phyloP scores from a whole-genome alignment of 1,140 invertebrate genomes.

The Scaptomyza hsui region DNA sequence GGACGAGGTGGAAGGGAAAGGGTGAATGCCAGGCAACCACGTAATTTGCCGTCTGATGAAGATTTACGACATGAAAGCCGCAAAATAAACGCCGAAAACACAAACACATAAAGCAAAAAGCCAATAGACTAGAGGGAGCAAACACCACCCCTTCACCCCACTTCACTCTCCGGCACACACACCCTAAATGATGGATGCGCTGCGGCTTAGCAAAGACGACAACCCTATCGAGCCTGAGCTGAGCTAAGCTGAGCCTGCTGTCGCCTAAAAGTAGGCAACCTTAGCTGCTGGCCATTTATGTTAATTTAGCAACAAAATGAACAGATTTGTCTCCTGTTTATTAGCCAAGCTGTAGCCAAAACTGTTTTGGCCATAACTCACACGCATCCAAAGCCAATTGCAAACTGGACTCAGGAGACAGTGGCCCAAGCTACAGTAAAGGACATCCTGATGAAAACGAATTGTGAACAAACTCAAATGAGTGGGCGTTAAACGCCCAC shows the following conservation, averaged over 20 bases:
- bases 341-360: conserved; percentile 61
- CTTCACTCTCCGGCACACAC: too few species aligned
- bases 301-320: conserved; percentile 78
- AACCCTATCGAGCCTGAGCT: conserved; percentile 32
- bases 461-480: conserved; percentile 60
- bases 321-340: conserved; percentile 77
- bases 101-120: conserved; percentile 60
- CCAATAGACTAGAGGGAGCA: conserved; percentile 37
- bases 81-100: conserved; percentile 74
- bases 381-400: conserved; percentile 14
- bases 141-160: background rate
- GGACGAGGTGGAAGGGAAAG: background rate
- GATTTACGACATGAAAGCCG: conserved; percentile 79
- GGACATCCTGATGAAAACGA: conserved; percentile 45
- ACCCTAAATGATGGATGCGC: conserved; percentile 60
- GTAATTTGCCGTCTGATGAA: conserved; percentile 82
- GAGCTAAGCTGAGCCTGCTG: background rate
- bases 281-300: conserved; percentile 67
- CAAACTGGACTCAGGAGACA: conserved; percentile 26
- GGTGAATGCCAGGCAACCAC: conserved; percentile 51
- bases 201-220: conserved; percentile 29
- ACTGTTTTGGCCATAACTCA: conserved; percentile 44
- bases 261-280: conserved; percentile 4
- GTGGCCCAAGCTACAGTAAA: conserved; percentile 1
- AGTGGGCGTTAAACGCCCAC: conserved; percentile 46